These are phyloP conservation scores for Pangasius krempfi DNA, from an alignment of 2,797 vertebrate genomes.

Conservation along the genomic window DNA sequence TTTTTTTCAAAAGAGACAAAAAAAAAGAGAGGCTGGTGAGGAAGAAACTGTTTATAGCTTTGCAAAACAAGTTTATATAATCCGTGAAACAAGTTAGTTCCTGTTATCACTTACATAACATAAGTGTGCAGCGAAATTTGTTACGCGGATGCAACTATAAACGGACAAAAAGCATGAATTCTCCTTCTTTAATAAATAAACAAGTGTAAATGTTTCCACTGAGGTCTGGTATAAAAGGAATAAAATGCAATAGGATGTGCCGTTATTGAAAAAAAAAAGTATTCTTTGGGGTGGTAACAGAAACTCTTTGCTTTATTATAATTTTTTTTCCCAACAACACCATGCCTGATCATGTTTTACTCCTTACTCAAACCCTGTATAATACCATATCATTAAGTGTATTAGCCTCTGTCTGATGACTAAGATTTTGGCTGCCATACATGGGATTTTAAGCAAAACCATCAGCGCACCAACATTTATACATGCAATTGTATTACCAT, in stretches of 20 bases:
- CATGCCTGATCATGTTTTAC: not conserved
- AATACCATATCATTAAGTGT: constrained; percentile 20
- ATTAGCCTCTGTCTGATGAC: constrained; percentile 30
- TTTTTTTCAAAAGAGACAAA: not conserved
- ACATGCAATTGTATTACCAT: not conserved
- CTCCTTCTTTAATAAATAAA: not conserved
- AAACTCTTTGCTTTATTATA: not conserved
- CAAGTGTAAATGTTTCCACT: too few species aligned
- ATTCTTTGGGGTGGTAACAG: not conserved
- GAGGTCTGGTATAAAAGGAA: not conserved
- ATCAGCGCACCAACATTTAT: not conserved
- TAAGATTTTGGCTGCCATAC: constrained; percentile 11
- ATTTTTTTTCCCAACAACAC: not conserved
- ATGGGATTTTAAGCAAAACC: not conserved
- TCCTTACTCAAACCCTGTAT: not conserved
- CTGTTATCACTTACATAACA: not conserved
- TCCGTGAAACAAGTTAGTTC: not conserved
- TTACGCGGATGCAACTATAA: not conserved
- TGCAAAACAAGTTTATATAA: not conserved
- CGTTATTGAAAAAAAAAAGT: not conserved
- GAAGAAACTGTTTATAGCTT: not conserved
- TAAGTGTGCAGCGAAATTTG: not conserved
- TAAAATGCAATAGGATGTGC: not conserved
- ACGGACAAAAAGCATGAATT: not conserved
- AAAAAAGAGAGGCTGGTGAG: not conserved